Evolutionary conservation across 2,888 invertebrate species (phyloP).

Genomic region (Elegia similella): DNA sequence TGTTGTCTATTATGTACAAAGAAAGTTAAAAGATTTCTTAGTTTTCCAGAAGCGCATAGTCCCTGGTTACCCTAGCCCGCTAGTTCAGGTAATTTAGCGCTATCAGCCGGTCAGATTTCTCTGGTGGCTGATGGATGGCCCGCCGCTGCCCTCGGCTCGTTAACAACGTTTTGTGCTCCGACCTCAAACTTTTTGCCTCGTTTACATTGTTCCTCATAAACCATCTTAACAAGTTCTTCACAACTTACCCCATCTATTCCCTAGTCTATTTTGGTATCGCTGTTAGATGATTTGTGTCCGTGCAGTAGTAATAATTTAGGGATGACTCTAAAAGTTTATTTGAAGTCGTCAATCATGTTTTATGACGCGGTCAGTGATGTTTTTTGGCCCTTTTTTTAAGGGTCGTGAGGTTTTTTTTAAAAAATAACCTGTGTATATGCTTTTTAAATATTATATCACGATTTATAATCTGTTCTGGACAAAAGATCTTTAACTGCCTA

Average conservation of each 20-base stretch:
- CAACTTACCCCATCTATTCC: conserved; percentile 1
- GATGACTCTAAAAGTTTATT: conserved; percentile 24
- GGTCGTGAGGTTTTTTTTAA: background rate
- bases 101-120: conserved; percentile 53
- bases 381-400: background rate
- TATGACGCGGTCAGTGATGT: conserved; percentile 3
- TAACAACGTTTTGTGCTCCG: conserved; percentile 39
- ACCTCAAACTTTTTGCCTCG: conserved; percentile 32
- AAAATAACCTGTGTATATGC: background rate
- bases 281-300: conserved; percentile 24
- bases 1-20: no score
- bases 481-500: background rate
- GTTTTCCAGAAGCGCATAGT: conserved; percentile 29
- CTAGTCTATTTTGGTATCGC: background rate
- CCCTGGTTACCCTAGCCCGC: conserved; percentile 35
- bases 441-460: background rate
- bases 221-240: conserved; percentile 13
- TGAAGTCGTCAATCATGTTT: conserved; percentile 21
- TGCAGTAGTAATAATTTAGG: conserved; percentile 22
- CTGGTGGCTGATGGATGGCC: conserved; percentile 44
- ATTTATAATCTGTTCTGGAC: background rate
- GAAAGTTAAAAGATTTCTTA: background rate
- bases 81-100: conserved; percentile 55
- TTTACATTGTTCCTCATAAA: conserved; percentile 22
- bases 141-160: conserved; percentile 44